These are phyloP conservation scores for Sprattus sprattus DNA, from an alignment of 2,113 vertebrate species.

Conservation along the genomic window DNA sequence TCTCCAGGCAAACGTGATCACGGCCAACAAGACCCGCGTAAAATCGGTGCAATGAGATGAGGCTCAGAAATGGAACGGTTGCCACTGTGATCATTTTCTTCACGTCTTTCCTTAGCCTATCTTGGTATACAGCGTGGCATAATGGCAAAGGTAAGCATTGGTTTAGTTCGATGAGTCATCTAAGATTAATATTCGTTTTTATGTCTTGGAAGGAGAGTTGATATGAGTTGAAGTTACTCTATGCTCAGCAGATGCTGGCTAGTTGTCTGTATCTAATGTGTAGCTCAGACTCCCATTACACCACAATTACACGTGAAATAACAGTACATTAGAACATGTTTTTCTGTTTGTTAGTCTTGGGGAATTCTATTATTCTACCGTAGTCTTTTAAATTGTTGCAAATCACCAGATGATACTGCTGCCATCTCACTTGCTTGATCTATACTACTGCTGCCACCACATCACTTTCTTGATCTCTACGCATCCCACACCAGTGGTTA, in stretches of 20 bases:
- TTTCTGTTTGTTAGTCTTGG: too few relatives aligned
- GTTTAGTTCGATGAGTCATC: too few relatives aligned
- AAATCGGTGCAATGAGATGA: slow-evolving; percentile 98
- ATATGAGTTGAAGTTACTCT: background rate
- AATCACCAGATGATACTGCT: too few relatives aligned
- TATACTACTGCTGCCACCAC: too few relatives aligned
- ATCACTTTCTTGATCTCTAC: too few relatives aligned
- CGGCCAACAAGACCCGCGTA: slow-evolving; percentile 65
- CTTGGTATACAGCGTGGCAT: slow-evolving; percentile 98
- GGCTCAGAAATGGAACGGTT: slow-evolving; percentile 99
- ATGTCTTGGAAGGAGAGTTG: background rate
- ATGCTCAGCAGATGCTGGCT: background rate
- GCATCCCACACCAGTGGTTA: too few relatives aligned
- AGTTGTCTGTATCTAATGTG: background rate
- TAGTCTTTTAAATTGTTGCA: too few relatives aligned
- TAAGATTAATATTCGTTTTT: background rate
- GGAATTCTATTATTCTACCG: too few relatives aligned
- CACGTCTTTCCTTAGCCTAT: slow-evolving; percentile 95
- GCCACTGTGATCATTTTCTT: slow-evolving; percentile 93
- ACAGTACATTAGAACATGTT: too few relatives aligned
- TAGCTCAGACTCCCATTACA: too few relatives aligned
- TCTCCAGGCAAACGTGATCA: background rate
- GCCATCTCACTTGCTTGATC: too few relatives aligned
- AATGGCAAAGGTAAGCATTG: slow-evolving; percentile 92
- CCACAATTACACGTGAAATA: too few relatives aligned